Evolutionary conservation across 2,888 invertebrate genomes (phyloP).

Genomic region (Agonopterix arenella): DNA sequence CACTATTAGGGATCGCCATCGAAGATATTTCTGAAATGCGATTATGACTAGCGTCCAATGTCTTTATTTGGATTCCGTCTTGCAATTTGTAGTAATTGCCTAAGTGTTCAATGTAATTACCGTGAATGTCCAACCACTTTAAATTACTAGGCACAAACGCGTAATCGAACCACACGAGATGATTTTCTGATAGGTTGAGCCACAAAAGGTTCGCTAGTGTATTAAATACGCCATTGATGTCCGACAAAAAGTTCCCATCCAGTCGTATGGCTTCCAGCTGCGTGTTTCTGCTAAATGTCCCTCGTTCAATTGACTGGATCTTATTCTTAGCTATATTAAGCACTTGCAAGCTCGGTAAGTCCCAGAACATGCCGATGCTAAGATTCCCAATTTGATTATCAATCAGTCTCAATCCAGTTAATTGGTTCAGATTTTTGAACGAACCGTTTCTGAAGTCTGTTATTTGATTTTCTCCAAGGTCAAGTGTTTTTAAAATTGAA

Average conservation of each 20-base stretch:
- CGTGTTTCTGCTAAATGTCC: constrained; percentile 87
- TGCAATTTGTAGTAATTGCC: constrained; percentile 93
- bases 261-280: constrained; percentile 91
- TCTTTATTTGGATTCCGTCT: constrained; percentile 87
- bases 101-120: constrained; percentile 91
- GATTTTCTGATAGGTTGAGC: constrained; percentile 94
- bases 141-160: constrained; percentile 93
- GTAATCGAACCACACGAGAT: constrained; percentile 95
- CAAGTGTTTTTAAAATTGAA: constrained; percentile 89
- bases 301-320: constrained; percentile 89
- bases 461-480: constrained; percentile 95
- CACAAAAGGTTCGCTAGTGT: constrained; percentile 89
- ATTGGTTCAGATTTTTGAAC: constrained; percentile 89
- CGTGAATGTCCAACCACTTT: constrained; percentile 93
- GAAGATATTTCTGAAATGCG: constrained; percentile 88
- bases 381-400: constrained; percentile 93
- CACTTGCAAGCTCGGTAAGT: constrained; percentile 88
- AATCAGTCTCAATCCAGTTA: constrained; percentile 91
- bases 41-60: constrained; percentile 93
- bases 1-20: constrained; percentile 92
- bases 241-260: constrained; percentile 91
- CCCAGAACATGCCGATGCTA: constrained; percentile 91
- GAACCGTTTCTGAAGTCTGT: constrained; percentile 88
- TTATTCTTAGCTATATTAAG: constrained; percentile 93
- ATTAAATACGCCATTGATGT: constrained; percentile 93